Evolutionary conservation across 2,113 vertebrate species (phyloP), one percentile per base, ranked within the genome.

Genomic region (Paraplagusia blochii): DNA sequence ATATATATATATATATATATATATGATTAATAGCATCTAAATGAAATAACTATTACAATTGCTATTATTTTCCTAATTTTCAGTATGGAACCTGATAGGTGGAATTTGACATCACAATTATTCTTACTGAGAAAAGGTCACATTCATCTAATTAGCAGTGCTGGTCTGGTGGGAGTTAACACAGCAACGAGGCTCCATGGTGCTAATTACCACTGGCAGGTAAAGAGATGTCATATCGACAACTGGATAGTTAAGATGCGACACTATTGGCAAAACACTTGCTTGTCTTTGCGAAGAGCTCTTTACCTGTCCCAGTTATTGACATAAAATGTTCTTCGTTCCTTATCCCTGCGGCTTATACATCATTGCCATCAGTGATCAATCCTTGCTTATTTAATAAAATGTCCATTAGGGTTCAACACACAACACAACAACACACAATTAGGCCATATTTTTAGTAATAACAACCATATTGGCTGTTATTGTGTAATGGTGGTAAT

Each of bases 361-460:
- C 77, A 84, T 79, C 74, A 87, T 87, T 83, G 85, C 64, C 81
- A 77, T 51, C 58, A 74, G 55, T 52, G 61, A 85, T 87, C 85
- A 83, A 87, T 87, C 83, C 77, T 74, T 75, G 81, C 83, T 87
- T 85, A 85, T 85, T 85, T 83, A 85, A 85, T 85, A 72, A 87
- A 84, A 83, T 77, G 77, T 81, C 81, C 77, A 82, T 87, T 84
- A 84, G 72, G 40, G 52, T 85, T 80, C 76, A 78, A 85, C 84
- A 73, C 78, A n/a, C n/a, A n/a, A n/a, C n/a, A n/a, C n/a, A n/a
- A n/a, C n/a, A 22, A 55, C 52, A 52, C 35, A 12, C 53, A 54
- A 19, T 53, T 71, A 61, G 63, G 70, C 40, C 52, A 19, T 10
- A 5, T 1, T 12, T 51, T 29, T 29, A 29, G 6, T 29, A 29